A percentile compares a stretch with the other conserved stretches of the same genome.
Evolutionary conservation across 1,140 invertebrate genomes (phyloP).

Genomic region (Arion vulgaris): DNA sequence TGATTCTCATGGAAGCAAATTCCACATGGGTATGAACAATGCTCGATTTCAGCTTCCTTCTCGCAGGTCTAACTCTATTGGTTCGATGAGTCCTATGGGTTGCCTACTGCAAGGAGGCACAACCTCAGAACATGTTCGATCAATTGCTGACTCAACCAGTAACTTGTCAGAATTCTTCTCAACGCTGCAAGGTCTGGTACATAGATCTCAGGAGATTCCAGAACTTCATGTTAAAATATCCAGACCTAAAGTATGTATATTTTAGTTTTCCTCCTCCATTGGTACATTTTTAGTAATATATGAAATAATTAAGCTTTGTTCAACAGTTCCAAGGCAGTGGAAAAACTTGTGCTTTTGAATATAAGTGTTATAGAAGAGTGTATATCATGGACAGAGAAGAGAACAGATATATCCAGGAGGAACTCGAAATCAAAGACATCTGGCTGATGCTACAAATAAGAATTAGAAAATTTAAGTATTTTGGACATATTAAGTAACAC

Average conservation of each 20-base stretch:
- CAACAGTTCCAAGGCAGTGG: too few species aligned
- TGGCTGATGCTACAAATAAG: too few species aligned
- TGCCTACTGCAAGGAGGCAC: conserved; percentile 24
- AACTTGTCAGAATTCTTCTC: conserved; percentile 54
- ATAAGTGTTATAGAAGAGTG: too few species aligned
- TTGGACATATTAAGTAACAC: too few species aligned
- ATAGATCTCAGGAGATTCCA: conserved; percentile 48
- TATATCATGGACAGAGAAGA: too few species aligned
- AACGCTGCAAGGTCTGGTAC: conserved; percentile 47
- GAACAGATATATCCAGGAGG: too few species aligned
- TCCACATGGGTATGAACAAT: not conserved
- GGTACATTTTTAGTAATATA: not conserved
- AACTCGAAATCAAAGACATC: too few species aligned
- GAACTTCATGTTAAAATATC: conserved; percentile 45
- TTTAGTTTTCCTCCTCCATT: not conserved
- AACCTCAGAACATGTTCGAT: conserved; percentile 31
- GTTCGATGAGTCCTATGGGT: conserved; percentile 8
- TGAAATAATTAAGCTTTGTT: not conserved
- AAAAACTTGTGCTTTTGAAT: too few species aligned
- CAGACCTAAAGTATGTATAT: conserved; percentile 36
- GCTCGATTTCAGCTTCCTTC: conserved; percentile 25
- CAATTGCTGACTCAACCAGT: conserved; percentile 55
- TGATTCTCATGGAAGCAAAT: conserved; percentile 3
- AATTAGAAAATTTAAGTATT: too few species aligned
- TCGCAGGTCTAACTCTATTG: conserved; percentile 25